A percentile compares a stretch with the other conserved stretches of the same genome.
Evolutionary conservation across 2,113 vertebrate genomes (phyloP).

Genomic region (Thoracochromis brauschi): DNA sequence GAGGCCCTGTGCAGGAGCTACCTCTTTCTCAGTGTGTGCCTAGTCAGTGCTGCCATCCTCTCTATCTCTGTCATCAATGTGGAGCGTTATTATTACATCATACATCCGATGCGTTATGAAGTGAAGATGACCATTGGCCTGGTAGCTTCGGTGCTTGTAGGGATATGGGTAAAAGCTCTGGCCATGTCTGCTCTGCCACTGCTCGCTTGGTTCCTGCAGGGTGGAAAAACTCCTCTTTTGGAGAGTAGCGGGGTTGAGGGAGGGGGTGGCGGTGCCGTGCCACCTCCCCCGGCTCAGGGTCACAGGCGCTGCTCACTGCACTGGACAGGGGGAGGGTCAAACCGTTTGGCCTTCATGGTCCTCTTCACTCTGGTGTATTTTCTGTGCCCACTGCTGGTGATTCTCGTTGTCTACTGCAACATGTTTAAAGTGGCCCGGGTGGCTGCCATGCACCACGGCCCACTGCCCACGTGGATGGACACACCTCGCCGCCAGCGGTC

Average conservation of each 20-base stretch:
- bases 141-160: conserved; percentile 85
- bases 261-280: conserved; percentile 25
- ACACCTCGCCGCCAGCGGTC: conserved; percentile 84
- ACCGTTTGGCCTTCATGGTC: conserved; percentile 87
- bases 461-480: conserved; percentile 92
- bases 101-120: conserved; percentile 98
- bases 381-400: conserved; percentile 86
- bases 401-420: conserved; percentile 94
- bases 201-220: conserved; percentile 83
- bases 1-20: conserved; percentile 90
- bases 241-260: conserved; percentile 39
- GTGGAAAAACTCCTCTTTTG: conserved; percentile 56
- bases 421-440: conserved; percentile 98
- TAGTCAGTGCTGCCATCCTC: conserved; percentile 93
- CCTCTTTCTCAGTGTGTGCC: conserved; percentile 93
- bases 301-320: conserved; percentile 85
- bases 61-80: conserved; percentile 97
- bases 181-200: conserved; percentile 88
- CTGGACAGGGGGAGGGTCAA: conserved; percentile 82
- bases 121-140: conserved; percentile 92
- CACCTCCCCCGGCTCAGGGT: conserved; percentile 29
- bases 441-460: conserved; percentile 92
- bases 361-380: conserved; percentile 92
- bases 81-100: conserved; percentile 96
- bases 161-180: conserved; percentile 93